phyloP scores from a whole-genome alignment of 2,797 vertebrate species.

The Hyperoplus lanceolatus region DNA sequence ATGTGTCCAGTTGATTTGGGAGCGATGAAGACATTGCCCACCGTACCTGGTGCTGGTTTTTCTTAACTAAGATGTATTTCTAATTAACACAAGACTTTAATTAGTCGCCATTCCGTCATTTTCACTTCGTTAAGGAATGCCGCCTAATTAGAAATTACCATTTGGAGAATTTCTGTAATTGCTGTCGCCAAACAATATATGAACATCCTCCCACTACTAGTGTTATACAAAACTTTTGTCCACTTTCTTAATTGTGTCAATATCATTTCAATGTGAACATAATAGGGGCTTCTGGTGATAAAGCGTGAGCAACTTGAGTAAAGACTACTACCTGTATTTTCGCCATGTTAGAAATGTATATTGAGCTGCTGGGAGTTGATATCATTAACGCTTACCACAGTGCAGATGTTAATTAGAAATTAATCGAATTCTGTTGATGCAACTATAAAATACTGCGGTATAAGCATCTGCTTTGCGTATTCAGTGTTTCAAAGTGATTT shows the following conservation, averaged over 20 bases:
- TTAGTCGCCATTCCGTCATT: constrained; percentile 72
- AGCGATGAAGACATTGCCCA: constrained; percentile 69
- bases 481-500: constrained; percentile 17
- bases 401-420: constrained; percentile 67
- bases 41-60: constrained; percentile 61
- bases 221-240: constrained; percentile 50
- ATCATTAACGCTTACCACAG: constrained; percentile 53
- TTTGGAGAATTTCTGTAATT: constrained; percentile 72
- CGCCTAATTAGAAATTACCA: constrained; percentile 76
- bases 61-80: constrained; percentile 73
- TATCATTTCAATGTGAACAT: constrained; percentile 59
- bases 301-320: constrained; percentile 5
- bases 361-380: constrained; percentile 60
- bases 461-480: constrained; percentile 26
- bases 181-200: constrained; percentile 56
- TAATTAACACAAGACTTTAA: constrained; percentile 82
- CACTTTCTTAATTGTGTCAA: constrained; percentile 62
- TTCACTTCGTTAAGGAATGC: constrained; percentile 64
- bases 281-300: constrained; percentile 18
- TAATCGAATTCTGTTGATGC: constrained; percentile 51
- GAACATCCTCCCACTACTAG: constrained; percentile 20
- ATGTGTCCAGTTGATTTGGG: constrained; percentile 68
- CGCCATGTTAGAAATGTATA: constrained; percentile 42
- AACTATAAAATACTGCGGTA: constrained; percentile 31
- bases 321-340: constrained; percentile 4